These are phyloP conservation scores for Kryptopterus vitreolus DNA, from an alignment of 2,797 vertebrate genomes.

Conservation along the genomic window DNA sequence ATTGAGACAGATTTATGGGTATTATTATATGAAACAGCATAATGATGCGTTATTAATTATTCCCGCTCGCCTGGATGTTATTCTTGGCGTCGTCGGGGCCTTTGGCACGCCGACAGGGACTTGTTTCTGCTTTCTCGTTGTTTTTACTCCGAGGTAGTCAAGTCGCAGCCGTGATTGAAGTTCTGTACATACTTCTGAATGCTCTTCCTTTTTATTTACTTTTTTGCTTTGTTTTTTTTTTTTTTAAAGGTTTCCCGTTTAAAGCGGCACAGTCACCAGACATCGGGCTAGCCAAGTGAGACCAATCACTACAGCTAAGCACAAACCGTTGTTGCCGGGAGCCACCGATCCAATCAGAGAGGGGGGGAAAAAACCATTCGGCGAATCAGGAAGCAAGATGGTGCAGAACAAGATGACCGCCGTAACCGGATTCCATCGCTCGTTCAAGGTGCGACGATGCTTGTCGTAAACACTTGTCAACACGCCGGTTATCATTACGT, in stretches of 20 bases:
- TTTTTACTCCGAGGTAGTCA: not conserved
- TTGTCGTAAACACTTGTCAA: not conserved
- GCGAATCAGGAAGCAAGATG: slow-evolving; percentile 75
- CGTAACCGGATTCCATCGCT: slow-evolving; percentile 89
- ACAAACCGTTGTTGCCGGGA: slow-evolving; percentile 66
- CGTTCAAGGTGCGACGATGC: slow-evolving; percentile 81
- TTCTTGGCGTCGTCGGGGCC: slow-evolving; percentile 12
- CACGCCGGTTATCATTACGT: not conserved
- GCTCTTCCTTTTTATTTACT: too few species aligned
- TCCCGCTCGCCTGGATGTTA: not conserved
- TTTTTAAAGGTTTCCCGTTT: slow-evolving; percentile 73
- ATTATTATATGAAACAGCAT: not conserved
- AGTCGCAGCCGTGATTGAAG: not conserved
- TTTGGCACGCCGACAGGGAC: slow-evolving; percentile 10
- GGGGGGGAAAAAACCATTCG: slow-evolving; percentile 11
- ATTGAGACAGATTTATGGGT: not conserved
- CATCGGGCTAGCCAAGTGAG: slow-evolving; percentile 51
- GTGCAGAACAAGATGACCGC: slow-evolving; percentile 93
- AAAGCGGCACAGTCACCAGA: slow-evolving; percentile 68
- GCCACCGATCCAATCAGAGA: slow-evolving; percentile 40
- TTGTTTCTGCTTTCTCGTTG: not conserved
- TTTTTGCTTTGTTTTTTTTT: not conserved
- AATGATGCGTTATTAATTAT: not conserved
- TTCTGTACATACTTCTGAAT: not conserved
- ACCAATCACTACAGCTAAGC: slow-evolving; percentile 49